Percentiles rank a stretch among this genome's conserved stretches.
Evolutionary conservation across 2,113 vertebrate genomes (phyloP).

Genomic region (Felis catus): DNA sequence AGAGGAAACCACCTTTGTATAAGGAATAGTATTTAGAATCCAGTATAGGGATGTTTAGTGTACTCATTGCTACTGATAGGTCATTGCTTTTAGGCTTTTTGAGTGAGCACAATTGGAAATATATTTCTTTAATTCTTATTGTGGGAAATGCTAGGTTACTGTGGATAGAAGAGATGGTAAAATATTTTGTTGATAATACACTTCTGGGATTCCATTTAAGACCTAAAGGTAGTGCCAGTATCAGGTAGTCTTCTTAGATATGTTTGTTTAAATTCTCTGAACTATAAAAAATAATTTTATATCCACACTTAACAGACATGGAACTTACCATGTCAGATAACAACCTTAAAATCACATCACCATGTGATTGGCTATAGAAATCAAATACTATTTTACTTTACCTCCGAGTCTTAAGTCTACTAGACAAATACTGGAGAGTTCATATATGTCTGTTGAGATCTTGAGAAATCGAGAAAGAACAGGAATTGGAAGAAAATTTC

Average conservation of each 20-base stretch:
- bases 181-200: not conserved
- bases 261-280: constrained; percentile 24
- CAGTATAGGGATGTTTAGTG: no score
- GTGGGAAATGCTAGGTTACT: not conserved
- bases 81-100: not conserved
- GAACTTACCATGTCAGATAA: not conserved
- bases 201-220: not conserved
- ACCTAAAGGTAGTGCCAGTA: not conserved
- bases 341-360: not conserved
- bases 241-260: not conserved
- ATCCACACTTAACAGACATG: not conserved
- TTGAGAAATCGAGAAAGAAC: not conserved
- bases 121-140: not conserved
- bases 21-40: not conserved
- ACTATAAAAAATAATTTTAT: not conserved
- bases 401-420: not conserved
- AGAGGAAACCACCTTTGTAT: not conserved
- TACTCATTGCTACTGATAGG: not conserved
- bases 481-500: not conserved
- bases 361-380: not conserved
- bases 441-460: not conserved
- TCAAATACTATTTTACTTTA: not conserved
- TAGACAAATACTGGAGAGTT: not conserved
- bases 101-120: not conserved
- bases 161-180: not conserved